Percentiles rank a stretch among this genome's conserved stretches.
Evolutionary conservation across 2,888 invertebrate genomes (phyloP).

Genomic region (Electrophaes corylata): DNA sequence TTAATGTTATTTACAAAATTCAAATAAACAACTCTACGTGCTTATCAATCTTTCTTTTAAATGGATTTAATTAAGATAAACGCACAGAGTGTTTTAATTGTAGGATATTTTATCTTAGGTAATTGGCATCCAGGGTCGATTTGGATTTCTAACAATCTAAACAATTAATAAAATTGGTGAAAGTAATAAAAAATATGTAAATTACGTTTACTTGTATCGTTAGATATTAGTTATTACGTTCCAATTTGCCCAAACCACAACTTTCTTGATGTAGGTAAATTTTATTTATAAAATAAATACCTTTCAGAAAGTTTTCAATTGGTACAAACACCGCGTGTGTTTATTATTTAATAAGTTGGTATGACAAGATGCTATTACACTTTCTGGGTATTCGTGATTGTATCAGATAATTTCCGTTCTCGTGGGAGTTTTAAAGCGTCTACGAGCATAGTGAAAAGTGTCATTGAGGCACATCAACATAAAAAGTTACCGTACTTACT

Average conservation of each 20-base stretch:
- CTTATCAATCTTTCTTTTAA: conserved; percentile 3
- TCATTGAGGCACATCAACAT: neutral
- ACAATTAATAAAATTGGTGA: conserved; percentile 15
- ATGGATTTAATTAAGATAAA: conserved; percentile 10
- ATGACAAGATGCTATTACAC: conserved; percentile 16
- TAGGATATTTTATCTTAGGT: conserved; percentile 6
- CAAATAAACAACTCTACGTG: conserved; percentile 1
- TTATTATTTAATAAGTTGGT: conserved; percentile 18
- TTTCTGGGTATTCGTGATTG: conserved; percentile 30
- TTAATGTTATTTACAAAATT: conserved; percentile 5
- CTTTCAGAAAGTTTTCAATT: neutral
- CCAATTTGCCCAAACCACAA: no score
- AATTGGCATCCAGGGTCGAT: conserved; percentile 1
- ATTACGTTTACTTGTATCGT: neutral
- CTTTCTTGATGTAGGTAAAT: no score
- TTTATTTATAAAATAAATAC: no score
- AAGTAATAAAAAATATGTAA: conserved; percentile 3
- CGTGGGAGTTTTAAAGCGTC: conserved; percentile 25
- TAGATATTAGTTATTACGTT: no score
- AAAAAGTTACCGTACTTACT: neutral
- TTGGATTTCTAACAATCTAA: conserved; percentile 12
- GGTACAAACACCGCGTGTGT: neutral
- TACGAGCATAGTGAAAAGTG: conserved; percentile 14
- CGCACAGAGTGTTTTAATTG: neutral
- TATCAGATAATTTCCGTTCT: conserved; percentile 32